phyloP scores from a whole-genome alignment of 2,888 invertebrate species.

The Lasioglossum pauxillum region DNA sequence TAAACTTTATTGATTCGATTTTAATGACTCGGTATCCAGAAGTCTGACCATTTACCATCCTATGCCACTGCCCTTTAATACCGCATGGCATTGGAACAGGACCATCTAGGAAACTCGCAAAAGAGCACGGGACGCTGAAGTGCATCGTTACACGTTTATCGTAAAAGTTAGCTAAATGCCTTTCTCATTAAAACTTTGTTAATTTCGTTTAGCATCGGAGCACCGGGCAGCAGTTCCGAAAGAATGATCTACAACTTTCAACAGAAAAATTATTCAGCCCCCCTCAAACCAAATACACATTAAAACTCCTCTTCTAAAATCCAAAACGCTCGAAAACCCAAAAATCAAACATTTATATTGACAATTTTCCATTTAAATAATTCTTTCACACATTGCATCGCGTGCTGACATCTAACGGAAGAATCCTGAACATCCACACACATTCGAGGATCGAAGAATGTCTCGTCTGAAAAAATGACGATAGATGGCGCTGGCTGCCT shows the following conservation, averaged over 20 bases:
- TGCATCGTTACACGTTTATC: conserved; percentile 63
- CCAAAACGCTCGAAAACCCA: neutral
- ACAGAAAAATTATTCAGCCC: conserved; percentile 5
- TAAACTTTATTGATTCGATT: conserved; percentile 4
- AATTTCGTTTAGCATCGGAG: conserved; percentile 71
- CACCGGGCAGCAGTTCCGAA: conserved; percentile 36
- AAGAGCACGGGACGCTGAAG: conserved; percentile 62
- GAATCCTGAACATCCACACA: conserved; percentile 65
- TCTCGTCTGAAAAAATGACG: conserved; percentile 71
- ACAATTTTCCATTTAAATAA: conserved; percentile 14
- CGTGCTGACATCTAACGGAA: conserved; percentile 79
- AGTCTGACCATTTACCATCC: conserved; percentile 39
- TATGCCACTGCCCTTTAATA: conserved; percentile 42
- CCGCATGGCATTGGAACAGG: conserved; percentile 46
- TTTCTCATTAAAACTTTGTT: conserved; percentile 79
- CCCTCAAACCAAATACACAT: neutral
- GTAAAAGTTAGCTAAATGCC: conserved; percentile 78
- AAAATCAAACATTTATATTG: neutral
- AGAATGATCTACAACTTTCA: conserved; percentile 19
- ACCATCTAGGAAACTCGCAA: conserved; percentile 52
- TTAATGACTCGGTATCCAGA: conserved; percentile 3
- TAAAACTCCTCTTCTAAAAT: neutral
- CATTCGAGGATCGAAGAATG: conserved; percentile 54
- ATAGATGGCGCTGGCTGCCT: conserved; percentile 74
- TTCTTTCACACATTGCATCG: conserved; percentile 46